phyloP scores from a whole-genome alignment of 1,140 invertebrate genomes.

The Dinothrombium tinctorium region DNA sequence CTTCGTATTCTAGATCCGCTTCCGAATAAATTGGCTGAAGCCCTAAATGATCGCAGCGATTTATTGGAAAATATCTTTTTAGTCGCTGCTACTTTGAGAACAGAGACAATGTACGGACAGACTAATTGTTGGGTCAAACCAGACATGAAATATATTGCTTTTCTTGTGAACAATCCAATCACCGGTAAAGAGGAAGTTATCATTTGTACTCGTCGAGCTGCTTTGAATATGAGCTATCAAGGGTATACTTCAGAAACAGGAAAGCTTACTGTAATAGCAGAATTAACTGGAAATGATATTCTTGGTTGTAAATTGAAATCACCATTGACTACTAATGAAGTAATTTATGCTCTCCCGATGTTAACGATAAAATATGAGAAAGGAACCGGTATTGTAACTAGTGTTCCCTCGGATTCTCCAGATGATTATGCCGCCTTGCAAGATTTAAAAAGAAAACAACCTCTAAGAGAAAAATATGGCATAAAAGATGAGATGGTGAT shows the following conservation, averaged over 20 bases:
- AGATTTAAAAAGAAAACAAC: constrained; percentile 83
- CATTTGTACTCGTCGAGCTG: constrained; percentile 61
- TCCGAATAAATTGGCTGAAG: constrained; percentile 34
- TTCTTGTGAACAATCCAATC: constrained; percentile 29
- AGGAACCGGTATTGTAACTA: constrained; percentile 89
- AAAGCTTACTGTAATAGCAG: constrained; percentile 38
- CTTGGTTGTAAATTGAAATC: constrained; percentile 55
- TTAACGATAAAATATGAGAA: constrained; percentile 93
- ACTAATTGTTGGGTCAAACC: constrained; percentile 97
- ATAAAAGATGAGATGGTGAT: constrained; percentile 79
- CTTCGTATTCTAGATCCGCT: constrained; percentile 54
- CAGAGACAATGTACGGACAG: constrained; percentile 99
- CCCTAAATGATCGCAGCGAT: constrained; percentile 11
- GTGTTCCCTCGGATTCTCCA: constrained; percentile 93
- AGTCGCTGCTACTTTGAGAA: constrained; percentile 87
- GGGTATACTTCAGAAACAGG: too few species aligned
- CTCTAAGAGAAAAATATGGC: constrained; percentile 75
- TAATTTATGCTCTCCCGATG: constrained; percentile 89
- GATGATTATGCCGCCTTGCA: constrained; percentile 89
- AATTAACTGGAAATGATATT: constrained; percentile 41
- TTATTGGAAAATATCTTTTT: constrained; percentile 42
- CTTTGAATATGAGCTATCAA: constrained; percentile 89
- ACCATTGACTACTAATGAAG: constrained; percentile 52
- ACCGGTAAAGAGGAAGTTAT: constrained; percentile 44
- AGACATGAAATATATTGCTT: constrained; percentile 75